Percentiles rank a stretch among this genome's conserved stretches.
Evolutionary conservation across 1,140 invertebrate species (phyloP).

Genomic region (Babylonia areolata): DNA sequence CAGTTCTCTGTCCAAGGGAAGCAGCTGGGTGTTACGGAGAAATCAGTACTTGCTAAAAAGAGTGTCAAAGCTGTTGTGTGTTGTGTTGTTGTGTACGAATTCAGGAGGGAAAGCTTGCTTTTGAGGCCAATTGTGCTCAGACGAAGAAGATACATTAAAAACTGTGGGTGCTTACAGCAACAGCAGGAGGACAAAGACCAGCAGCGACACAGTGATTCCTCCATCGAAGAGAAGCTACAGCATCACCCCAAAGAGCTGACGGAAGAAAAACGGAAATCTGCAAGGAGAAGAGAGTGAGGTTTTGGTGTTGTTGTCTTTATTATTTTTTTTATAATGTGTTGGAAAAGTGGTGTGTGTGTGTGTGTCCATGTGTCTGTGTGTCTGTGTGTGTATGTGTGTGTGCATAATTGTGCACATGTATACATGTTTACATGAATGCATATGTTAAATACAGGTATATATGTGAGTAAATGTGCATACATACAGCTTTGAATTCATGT

Average conservation of each 20-base stretch:
- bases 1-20: too few relatives aligned
- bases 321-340: too few relatives aligned
- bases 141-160: too few relatives aligned
- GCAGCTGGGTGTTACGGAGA: too few relatives aligned
- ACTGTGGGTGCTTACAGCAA: conserved; percentile 35
- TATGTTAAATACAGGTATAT: too few relatives aligned
- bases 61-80: too few relatives aligned
- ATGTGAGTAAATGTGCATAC: background rate
- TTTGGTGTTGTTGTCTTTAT: background rate
- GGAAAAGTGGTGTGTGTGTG: background rate
- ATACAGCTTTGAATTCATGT: background rate
- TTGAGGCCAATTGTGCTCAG: too few relatives aligned
- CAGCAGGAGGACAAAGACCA: conserved; percentile 63
- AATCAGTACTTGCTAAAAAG: too few relatives aligned
- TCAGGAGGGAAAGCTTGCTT: too few relatives aligned
- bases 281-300: conserved; percentile 93
- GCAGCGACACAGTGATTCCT: conserved; percentile 81
- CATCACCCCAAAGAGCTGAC: conserved; percentile 87
- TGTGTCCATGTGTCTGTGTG: background rate
- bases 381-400: conserved; percentile 16
- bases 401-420: background rate
- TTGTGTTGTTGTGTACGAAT: too few relatives aligned
- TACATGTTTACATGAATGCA: background rate
- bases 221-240: conserved; percentile 82
- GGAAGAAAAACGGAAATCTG: conserved; percentile 95